Percentiles rank a stretch among this genome's conserved stretches.
Conservation (phyloP, 1,140 invertebrate genomes). For the Calephelis nemesis region DNA sequence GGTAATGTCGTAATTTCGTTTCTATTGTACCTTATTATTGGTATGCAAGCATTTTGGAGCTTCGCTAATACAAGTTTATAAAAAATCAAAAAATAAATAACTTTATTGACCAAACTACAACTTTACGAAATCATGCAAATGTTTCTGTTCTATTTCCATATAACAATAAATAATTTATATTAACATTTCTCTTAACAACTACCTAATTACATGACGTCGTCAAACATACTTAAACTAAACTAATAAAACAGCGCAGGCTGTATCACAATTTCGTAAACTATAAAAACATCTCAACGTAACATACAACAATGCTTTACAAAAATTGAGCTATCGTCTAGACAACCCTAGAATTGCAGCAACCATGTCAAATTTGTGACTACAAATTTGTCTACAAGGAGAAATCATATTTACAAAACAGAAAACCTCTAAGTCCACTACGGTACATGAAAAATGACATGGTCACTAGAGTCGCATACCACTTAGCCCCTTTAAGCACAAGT, state of each 20-base stretch:
- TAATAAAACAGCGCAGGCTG: slow-evolving; percentile 67
- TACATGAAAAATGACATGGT: slow-evolving; percentile 58
- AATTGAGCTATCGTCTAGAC: slow-evolving; percentile 75
- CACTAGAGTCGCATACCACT: slow-evolving; percentile 71
- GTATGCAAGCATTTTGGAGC: too few relatives aligned
- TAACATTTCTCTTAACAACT: slow-evolving; percentile 41
- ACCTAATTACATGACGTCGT: slow-evolving; percentile 43
- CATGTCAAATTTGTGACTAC: slow-evolving; percentile 53
- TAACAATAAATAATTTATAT: slow-evolving; percentile 45
- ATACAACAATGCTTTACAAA: slow-evolving; percentile 38
- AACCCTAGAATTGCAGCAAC: slow-evolving; percentile 73
- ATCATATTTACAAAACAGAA: slow-evolving; percentile 56
- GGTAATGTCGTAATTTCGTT: too few relatives aligned
- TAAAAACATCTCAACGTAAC: slow-evolving; percentile 36
- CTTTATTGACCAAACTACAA: not conserved
- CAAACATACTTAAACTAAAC: slow-evolving; percentile 55
- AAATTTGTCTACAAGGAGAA: slow-evolving; percentile 35
- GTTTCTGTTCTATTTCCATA: not conserved
- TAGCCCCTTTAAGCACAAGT: slow-evolving; percentile 62
- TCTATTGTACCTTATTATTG: too few relatives aligned
- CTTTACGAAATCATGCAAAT: slow-evolving; percentile 33
- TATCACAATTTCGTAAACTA: slow-evolving; percentile 59
- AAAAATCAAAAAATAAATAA: too few relatives aligned
- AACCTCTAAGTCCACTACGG: slow-evolving; percentile 23
- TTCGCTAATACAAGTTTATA: too few relatives aligned